Evolutionary conservation across 2,888 invertebrate genomes (phyloP), one percentile per base, ranked within the genome.

Genomic region (Sepioteuthis lessoniana): DNA sequence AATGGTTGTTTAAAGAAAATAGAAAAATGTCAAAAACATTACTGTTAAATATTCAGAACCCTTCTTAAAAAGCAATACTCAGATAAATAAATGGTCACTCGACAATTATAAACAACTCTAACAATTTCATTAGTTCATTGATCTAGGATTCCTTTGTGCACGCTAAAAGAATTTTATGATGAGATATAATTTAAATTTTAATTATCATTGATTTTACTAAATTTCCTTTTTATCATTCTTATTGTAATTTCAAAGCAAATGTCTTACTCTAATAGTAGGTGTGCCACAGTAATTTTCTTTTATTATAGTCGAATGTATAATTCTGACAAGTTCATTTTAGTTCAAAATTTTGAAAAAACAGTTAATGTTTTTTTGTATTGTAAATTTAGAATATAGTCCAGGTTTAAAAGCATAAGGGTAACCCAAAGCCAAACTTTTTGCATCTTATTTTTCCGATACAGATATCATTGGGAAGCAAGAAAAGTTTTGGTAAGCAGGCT

Each of bases 231-330:
- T 28, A 21, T 19, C 55, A 76, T 76, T n/a, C n/a, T n/a, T n/a
- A n/a, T n/a, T 76, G n/a, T n/a, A n/a, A 76, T 76, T 76, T 76
- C 76, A n/a, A n/a, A 76, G 76, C n/a, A 76, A n/a, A n/a, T 25
- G 55, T 55, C 21, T 55, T 55, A 5, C 13, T n/a, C n/a, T 16
- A 76, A 3, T 16, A 16, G n/a, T 13, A n/a, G n/a, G 31, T n/a
- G 31, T n/a, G n/a, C 10, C 76, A 76, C 13, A 76, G 31, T 76
- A 76, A 76, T n/a, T 76, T 76, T 76, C 76, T 76, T 76, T n/a
- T n/a, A 76, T 76, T 4, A 5, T 28, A 60, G 31, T 60, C 31
- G 31, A 55, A 21, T 60, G 60, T 60, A 25, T 31, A 25, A 60
- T 60, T 31, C 31, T 60, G 60, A 31, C 19, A 47, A 47, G 4